These are phyloP conservation scores for Magallana gigas DNA, from an alignment of 1,140 invertebrate genomes.

Conservation along the genomic window DNA sequence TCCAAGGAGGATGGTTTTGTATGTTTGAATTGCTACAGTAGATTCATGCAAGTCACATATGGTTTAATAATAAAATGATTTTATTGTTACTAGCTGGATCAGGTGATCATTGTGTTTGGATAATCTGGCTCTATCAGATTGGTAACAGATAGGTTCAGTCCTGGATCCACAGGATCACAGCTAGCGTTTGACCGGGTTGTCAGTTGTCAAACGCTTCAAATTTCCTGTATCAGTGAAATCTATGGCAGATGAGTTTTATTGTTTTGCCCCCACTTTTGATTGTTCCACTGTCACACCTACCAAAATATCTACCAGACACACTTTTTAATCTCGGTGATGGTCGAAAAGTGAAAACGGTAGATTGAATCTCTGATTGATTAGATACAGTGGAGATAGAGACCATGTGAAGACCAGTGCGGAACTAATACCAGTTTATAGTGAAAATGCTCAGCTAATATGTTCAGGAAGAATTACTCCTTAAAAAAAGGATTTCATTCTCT, in stretches of 20 bases:
- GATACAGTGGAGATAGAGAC: neutral
- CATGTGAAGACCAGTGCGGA: neutral
- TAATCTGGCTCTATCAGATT: neutral
- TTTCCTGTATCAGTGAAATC: slow-evolving; percentile 7
- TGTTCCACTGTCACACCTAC: slow-evolving; percentile 25
- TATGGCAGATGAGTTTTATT: slow-evolving; percentile 36
- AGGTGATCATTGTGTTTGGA: neutral
- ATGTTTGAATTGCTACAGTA: neutral
- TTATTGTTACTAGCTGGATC: neutral
- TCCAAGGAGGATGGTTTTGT: neutral
- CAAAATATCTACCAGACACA: slow-evolving; percentile 31
- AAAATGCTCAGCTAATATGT: too few species aligned
- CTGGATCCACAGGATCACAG: neutral
- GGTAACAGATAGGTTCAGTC: neutral
- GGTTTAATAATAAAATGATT: slow-evolving; percentile 3
- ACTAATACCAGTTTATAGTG: neutral
- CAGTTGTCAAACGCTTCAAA: slow-evolving; percentile 14
- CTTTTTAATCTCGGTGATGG: slow-evolving; percentile 1
- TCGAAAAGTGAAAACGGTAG: neutral
- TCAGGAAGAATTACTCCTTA: too few species aligned
- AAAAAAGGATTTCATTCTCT: too few species aligned
- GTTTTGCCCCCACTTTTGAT: slow-evolving; percentile 30
- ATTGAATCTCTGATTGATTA: slow-evolving; percentile 23
- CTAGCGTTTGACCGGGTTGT: neutral
- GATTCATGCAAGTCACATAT: slow-evolving; percentile 1